phyloP scores from a whole-genome alignment of 2,797 vertebrate species.

The Ispidina lecontei region DNA sequence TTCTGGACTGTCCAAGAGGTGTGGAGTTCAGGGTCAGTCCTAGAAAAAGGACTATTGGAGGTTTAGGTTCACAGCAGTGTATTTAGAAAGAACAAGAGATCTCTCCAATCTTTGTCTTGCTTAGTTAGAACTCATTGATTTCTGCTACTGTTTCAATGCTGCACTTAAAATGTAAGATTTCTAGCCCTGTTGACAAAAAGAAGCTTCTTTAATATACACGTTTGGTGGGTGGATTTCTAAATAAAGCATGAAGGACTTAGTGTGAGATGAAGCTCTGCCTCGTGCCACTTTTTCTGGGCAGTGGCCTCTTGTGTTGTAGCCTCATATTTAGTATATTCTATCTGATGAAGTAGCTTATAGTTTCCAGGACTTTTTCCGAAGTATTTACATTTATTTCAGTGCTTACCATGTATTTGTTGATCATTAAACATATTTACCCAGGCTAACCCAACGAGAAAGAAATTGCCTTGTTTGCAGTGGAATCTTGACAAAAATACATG shows the following conservation, averaged over 20 bases:
- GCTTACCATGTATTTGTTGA: slow-evolving; percentile 77
- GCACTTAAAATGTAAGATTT: not conserved
- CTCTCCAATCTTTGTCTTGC: not conserved
- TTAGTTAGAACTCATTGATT: not conserved
- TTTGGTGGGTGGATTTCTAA: not conserved
- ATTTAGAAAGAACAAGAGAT: not conserved
- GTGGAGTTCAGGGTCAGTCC: not conserved
- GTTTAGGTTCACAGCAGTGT: not conserved
- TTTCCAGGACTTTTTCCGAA: slow-evolving; percentile 51
- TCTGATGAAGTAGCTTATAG: slow-evolving; percentile 61
- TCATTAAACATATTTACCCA: slow-evolving; percentile 82
- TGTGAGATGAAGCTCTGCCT: not conserved
- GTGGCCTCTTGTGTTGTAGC: not conserved
- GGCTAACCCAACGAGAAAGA: slow-evolving; percentile 79
- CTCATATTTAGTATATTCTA: not conserved
- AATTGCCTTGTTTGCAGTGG: slow-evolving; percentile 81
- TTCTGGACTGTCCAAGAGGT: too few relatives aligned
- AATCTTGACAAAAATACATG: slow-evolving; percentile 74
- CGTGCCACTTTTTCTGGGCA: not conserved
- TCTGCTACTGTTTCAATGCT: not conserved
- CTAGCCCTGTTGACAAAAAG: not conserved
- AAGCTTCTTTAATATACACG: not conserved
- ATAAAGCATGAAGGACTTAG: too few relatives aligned
- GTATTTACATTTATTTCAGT: slow-evolving; percentile 72
- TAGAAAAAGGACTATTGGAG: not conserved